Base-by-base conservation (phyloP, 2,888 invertebrate genomes). In the Tortrix viridana region DNA sequence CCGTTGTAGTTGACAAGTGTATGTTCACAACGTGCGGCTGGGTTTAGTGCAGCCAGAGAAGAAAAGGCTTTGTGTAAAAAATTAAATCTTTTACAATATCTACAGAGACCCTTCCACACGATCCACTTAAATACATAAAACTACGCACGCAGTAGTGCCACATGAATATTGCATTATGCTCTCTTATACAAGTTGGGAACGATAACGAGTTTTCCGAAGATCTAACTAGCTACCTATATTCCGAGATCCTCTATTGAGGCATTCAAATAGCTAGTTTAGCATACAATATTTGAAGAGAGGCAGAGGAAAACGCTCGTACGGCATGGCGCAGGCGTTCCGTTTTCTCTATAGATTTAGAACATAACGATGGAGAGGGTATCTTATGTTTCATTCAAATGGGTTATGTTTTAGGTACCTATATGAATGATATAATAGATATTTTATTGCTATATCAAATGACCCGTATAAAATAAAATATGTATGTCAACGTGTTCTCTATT, bases 241-340 rank as follows among this genome's bases (percentile, higher is more conserved):
- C 48, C 44, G 53, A 44, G 47, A 62, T 62, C 62, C 56, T 56
- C 56, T 66, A 69, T 70, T 68, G 71, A 71, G 69, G 81, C 77
- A 84, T 84, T 80, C 74, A 81, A 83, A 84, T 85, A 71, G 79
- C 78, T 76, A 75, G 73, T 78, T 83, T 82, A 80, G 79, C 79
- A 82, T 81, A 80, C 76, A 77, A 82, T 83, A 82, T 81, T 73
- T 62, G 50, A 56, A 56, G 62, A 60, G 53, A 62, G 50, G 56
- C 54, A 55, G 60, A 60, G 41, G 54, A 43, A 53, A 56, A 62
- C 16, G 56, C 44, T 52, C 50, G 46, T 56, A 49, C 43, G 46
- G 60, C 32, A 32, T 32, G 32, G 32, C 19, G 16, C 32, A 14
- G 38, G 53, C 44, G 32, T 56, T 56, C 61, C 55, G 43, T 55